phyloP scores from a whole-genome alignment of 2,113 vertebrate genomes.

The Chionis minor region DNA sequence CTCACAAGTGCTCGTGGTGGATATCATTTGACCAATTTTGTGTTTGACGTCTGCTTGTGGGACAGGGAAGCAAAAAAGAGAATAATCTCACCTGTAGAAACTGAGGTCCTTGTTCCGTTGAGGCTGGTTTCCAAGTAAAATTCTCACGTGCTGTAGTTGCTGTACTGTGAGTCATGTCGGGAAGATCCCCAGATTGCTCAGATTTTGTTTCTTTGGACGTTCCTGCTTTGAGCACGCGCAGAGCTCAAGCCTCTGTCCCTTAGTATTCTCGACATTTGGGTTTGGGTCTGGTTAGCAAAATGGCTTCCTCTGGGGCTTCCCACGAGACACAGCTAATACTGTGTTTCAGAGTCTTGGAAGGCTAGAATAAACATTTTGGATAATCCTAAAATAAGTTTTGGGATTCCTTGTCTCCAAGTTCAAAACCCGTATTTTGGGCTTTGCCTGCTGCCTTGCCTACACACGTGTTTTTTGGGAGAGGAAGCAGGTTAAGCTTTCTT shows the following conservation, averaged over 20 bases:
- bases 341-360: not conserved
- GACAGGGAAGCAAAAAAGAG: not conserved
- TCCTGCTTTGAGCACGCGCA: not conserved
- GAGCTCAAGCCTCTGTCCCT: not conserved
- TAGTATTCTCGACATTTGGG: not conserved
- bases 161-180: not conserved
- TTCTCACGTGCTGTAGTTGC: rapidly evolving
- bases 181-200: not conserved
- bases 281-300: not conserved
- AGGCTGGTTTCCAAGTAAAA: not conserved
- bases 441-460: not conserved
- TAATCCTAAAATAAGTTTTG: not conserved
- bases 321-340: not conserved
- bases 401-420: not conserved
- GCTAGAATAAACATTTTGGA: not conserved
- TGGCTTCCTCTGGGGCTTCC: not conserved
- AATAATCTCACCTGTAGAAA: not conserved
- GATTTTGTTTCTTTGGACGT: not conserved
- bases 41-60: not conserved
- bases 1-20: not conserved
- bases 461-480: not conserved
- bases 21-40: rapidly evolving
- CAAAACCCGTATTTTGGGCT: not conserved
- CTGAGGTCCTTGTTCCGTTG: not conserved
- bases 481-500: not conserved